A percentile compares a stretch with the other conserved stretches of the same genome.
Evolutionary conservation across 2,888 invertebrate genomes (phyloP).

Genomic region (Mylabris sibirica): DNA sequence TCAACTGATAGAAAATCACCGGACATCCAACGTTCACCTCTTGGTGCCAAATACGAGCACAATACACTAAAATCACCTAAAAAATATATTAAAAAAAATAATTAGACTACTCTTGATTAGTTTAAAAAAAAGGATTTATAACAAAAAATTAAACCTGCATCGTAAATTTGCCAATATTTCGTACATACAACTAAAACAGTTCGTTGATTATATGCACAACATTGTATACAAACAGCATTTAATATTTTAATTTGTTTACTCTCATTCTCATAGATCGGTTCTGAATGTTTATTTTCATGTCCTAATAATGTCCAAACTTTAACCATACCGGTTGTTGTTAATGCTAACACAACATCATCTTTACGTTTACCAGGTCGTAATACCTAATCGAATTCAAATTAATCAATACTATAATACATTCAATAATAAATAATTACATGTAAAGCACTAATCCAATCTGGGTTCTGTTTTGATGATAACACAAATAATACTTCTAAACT

Average conservation of each 20-base stretch:
- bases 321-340: constrained; percentile 95
- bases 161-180: constrained; percentile 94
- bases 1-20: constrained; percentile 94
- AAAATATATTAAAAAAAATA: constrained; percentile 29
- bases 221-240: constrained; percentile 91
- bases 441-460: constrained; percentile 98
- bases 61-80: constrained; percentile 93
- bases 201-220: constrained; percentile 94
- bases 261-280: constrained; percentile 94
- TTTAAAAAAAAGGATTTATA: neutral
- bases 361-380: constrained; percentile 77
- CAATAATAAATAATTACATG: constrained; percentile 69
- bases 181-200: constrained; percentile 97
- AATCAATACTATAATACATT: neutral
- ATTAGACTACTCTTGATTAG: neutral
- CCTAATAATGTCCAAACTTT: constrained; percentile 96
- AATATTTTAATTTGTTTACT: constrained; percentile 95
- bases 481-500: constrained; percentile 91
- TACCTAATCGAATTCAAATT: constrained; percentile 60
- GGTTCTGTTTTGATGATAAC: constrained; percentile 93
- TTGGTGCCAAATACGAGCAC: constrained; percentile 89
- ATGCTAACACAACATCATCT: constrained; percentile 94
- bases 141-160: constrained; percentile 68
- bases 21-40: constrained; percentile 92
- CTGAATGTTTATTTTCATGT: constrained; percentile 85